Percentiles rank a stretch among this genome's conserved stretches.
Evolutionary conservation across 1,140 invertebrate species (phyloP).

Genomic region (Sminthurinus signatus): DNA sequence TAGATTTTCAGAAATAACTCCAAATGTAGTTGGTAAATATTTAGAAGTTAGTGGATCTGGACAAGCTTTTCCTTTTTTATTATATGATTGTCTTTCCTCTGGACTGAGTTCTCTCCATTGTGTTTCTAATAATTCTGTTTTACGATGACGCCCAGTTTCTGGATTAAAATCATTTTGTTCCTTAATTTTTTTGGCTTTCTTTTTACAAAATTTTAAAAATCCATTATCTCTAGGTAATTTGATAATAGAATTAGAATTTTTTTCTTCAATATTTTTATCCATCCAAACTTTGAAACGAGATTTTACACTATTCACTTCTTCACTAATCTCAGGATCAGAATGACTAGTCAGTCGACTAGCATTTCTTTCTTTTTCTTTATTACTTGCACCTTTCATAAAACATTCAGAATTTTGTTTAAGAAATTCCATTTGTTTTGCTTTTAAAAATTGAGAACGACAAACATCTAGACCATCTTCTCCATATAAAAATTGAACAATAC

Average conservation of each 20-base stretch:
- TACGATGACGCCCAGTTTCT: not conserved
- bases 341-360: too few relatives aligned
- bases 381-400: conserved; percentile 44
- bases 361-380: too few relatives aligned
- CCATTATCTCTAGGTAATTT: not conserved
- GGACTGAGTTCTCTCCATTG: not conserved
- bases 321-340: too few relatives aligned
- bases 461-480: conserved; percentile 97
- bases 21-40: conserved; percentile 66
- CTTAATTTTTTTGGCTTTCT: not conserved
- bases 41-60: conserved; percentile 67
- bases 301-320: too few relatives aligned
- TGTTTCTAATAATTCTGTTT: not conserved
- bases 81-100: not conserved
- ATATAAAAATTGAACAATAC: conserved; percentile 93
- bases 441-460: conserved; percentile 75
- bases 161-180: conserved; percentile 5
- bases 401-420: conserved; percentile 67
- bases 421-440: conserved; percentile 69
- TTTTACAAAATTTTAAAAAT: conserved; percentile 6
- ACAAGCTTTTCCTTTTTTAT: conserved; percentile 20
- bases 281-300: not conserved
- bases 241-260: not conserved
- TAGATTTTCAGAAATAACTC: conserved; percentile 72
- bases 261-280: conserved; percentile 1